Evolutionary conservation across 2,888 invertebrate genomes (phyloP).

Genomic region (Acleris cristana): DNA sequence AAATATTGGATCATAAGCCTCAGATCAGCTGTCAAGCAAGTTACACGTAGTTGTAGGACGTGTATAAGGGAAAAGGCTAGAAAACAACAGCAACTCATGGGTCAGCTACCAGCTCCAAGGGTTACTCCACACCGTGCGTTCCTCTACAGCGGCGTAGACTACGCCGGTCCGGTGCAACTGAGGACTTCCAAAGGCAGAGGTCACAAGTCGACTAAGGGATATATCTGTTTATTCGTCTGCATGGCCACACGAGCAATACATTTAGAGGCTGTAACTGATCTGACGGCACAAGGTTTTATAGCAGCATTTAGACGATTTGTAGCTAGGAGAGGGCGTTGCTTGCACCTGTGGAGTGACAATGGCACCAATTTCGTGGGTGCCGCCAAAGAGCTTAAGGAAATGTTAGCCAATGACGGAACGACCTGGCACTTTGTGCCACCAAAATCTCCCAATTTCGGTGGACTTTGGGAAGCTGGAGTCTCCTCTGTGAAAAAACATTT

Average conservation of each 20-base stretch:
- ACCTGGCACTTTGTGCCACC: constrained; percentile 38
- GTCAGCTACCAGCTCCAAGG: constrained; percentile 10
- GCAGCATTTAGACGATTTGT: constrained; percentile 35
- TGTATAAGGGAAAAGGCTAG: constrained; percentile 1
- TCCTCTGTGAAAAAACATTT: constrained; percentile 38
- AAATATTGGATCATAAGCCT: constrained; percentile 20
- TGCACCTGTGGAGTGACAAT: too few relatives aligned
- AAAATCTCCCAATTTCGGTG: constrained; percentile 37
- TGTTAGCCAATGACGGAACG: constrained; percentile 37
- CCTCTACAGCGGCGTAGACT: constrained; percentile 16
- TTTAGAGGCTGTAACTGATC: constrained; percentile 43
- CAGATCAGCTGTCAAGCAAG: constrained; percentile 4
- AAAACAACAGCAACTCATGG: constrained; percentile 5
- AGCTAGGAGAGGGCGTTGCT: constrained; percentile 23
- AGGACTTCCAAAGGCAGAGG: constrained; percentile 15
- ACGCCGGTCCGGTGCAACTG: constrained; percentile 6
- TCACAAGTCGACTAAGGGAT: constrained; percentile 9
- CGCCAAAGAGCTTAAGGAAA: constrained; percentile 5
- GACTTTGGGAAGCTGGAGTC: constrained; percentile 44
- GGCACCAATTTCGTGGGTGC: too few relatives aligned
- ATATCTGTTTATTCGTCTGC: constrained; percentile 15
- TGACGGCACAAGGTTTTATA: constrained; percentile 41
- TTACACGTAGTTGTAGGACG: neutral
- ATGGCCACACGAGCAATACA: constrained; percentile 42
- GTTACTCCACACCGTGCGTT: constrained; percentile 15